Evolutionary conservation across 2,113 vertebrate species (phyloP), one percentile per base, ranked within the genome.

Genomic region (Rhynchopsitta pachyrhyncha): DNA sequence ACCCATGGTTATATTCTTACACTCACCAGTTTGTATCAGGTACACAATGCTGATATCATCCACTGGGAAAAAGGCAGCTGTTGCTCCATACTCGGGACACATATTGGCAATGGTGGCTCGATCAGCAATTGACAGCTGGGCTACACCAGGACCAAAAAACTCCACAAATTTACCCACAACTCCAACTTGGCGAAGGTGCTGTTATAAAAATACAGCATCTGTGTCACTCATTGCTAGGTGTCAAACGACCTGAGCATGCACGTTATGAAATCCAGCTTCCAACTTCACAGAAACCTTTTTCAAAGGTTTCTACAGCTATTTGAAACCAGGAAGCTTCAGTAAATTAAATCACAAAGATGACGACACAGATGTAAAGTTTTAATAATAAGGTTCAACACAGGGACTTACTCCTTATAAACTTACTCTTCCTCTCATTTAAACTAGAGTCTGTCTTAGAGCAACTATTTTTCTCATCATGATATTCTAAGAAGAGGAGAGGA

Each of bases 101-200:
- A 99, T 99, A 97, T 99, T 99, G 91, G 99, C 98, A 86, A 99
- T 99, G 20, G 99, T 99, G 92, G 99, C 99, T 94, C 99, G 96
- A 96, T 99, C 99, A n/a, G 99, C 99, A 53, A 99, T 99, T 27
- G 99, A 99, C 53, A 99, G 94, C 75, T 99, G 99, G 88, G 98
- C 98, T 31, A 99, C 98, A 35, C 99, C 99, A 1, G 99, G 98
- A 37, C 99, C 99, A 28, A 99, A 99, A 92, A 99, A 99, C 96
- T 99, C 99, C 41, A 99, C 99, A 63, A 99, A 99, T 96, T 99
- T 99, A 25, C 99, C 99, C 74, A 99, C 99, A 0, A 99, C 99
- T 17, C 99, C 99, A 82, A 99, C 98, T 92, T 99, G 99, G 52
- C 99, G 99, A 70, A 99, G 98, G 82, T 99, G 99, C 99, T 99